Conservation (phyloP, 2,797 vertebrate species). For the Antennarius maculatus region DNA sequence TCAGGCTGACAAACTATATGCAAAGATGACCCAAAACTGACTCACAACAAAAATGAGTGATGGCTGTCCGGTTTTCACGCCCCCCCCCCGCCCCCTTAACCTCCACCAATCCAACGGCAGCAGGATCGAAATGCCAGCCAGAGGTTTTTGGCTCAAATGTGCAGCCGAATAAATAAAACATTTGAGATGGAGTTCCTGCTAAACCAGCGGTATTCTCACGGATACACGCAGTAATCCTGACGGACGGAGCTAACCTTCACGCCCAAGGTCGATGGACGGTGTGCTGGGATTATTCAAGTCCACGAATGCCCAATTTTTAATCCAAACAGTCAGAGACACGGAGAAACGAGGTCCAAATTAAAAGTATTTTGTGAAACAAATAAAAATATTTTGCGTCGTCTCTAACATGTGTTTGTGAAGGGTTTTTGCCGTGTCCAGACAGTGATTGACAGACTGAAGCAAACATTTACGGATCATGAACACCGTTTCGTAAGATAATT, state of each 20-base stretch:
- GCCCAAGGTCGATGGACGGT: slow-evolving; percentile 40
- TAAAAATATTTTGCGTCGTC: too few relatives aligned
- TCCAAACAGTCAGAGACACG: background rate
- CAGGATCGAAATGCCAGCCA: slow-evolving; percentile 46
- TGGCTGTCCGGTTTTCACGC: background rate
- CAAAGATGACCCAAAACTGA: slow-evolving; percentile 7
- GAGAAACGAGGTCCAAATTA: too few relatives aligned
- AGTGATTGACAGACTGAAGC: too few relatives aligned
- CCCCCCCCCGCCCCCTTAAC: slow-evolving; percentile 19
- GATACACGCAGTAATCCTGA: slow-evolving; percentile 43
- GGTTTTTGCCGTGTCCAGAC: too few relatives aligned
- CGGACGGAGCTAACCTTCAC: slow-evolving; percentile 34
- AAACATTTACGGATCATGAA: too few relatives aligned
- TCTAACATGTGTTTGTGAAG: too few relatives aligned
- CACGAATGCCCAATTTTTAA: background rate
- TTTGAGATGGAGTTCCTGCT: slow-evolving; percentile 34
- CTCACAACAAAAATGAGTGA: background rate
- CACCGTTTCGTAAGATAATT: too few relatives aligned
- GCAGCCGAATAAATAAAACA: slow-evolving; percentile 63
- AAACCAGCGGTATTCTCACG: slow-evolving; percentile 41
- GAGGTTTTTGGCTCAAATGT: slow-evolving; percentile 45
- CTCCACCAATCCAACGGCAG: slow-evolving; percentile 55
- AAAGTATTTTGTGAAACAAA: too few relatives aligned
- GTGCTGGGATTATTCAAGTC: slow-evolving; percentile 3
- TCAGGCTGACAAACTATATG: background rate